Evolutionary conservation across 1,140 invertebrate genomes (phyloP).

Genomic region (Bacillus rossius): DNA sequence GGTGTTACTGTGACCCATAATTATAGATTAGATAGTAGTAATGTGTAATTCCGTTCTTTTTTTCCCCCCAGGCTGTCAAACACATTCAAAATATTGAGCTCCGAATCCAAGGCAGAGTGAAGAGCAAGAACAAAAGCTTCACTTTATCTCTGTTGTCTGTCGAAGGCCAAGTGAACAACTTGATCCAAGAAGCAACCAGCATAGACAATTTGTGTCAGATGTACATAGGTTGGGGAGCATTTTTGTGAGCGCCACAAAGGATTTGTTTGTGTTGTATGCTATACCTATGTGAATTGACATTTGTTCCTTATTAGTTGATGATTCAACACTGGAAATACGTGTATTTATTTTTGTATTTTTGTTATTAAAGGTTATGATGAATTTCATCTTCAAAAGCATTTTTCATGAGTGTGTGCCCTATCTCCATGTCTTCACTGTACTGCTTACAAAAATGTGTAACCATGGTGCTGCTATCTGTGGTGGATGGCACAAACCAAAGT

Average conservation of each 20-base stretch:
- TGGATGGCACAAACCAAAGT: no score
- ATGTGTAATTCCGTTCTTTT: neutral
- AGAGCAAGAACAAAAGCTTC: conserved; percentile 38
- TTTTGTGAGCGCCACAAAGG: neutral
- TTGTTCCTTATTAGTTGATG: no score
- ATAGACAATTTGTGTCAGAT: conserved; percentile 88
- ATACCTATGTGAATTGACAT: no score
- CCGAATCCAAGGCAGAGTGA: conserved; percentile 76
- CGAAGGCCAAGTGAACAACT: conserved; percentile 86
- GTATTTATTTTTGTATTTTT: no score
- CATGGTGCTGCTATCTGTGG: no score
- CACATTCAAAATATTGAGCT: conserved; percentile 80
- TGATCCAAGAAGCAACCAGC: conserved; percentile 88
- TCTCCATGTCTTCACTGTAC: no score
- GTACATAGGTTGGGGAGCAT: conserved; percentile 86
- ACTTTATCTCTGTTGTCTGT: conserved; percentile 63
- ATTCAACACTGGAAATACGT: no score
- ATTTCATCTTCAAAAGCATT: no score
- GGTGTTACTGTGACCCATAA: neutral
- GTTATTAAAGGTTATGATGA: no score
- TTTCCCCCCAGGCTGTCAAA: conserved; percentile 55
- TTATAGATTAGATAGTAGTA: neutral
- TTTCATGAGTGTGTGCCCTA: no score
- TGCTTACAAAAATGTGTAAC: no score
- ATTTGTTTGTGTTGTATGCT: no score